Conservation (phyloP, 2,113 vertebrate species). For the Pseudopodoces humilis region DNA sequence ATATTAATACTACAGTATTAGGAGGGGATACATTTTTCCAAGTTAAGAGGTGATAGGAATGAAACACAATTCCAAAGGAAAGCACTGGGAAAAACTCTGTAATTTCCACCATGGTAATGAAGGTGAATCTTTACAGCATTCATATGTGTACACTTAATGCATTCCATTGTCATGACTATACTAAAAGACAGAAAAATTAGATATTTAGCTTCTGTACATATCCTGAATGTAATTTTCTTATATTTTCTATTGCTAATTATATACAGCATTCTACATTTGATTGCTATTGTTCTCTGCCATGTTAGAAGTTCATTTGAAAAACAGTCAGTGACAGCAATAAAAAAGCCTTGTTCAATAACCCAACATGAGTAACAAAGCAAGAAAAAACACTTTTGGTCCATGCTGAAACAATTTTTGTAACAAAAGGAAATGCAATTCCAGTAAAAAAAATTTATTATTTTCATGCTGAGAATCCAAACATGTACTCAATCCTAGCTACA, state of each 20-base stretch:
- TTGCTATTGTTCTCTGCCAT: background rate
- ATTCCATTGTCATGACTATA: background rate
- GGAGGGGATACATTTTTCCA: background rate
- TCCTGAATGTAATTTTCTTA: background rate
- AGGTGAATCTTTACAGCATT: background rate
- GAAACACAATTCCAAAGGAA: background rate
- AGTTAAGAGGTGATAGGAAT: background rate
- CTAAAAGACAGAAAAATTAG: background rate
- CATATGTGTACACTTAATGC: background rate
- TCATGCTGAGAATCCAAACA: background rate
- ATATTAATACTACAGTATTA: background rate
- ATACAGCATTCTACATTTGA: background rate
- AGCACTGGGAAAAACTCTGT: background rate
- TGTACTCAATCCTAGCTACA: background rate
- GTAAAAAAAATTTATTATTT: background rate
- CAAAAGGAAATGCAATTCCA: background rate
- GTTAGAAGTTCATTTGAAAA: background rate
- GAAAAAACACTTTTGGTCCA: background rate
- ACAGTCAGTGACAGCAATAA: background rate
- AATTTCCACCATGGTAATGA: background rate
- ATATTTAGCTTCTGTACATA: background rate
- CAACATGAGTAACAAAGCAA: background rate
- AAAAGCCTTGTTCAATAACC: background rate
- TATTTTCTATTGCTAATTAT: background rate
- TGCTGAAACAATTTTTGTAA: background rate